A percentile compares a stretch with the other conserved stretches of the same genome.
Conservation (phyloP, 2,888 invertebrate genomes). For the Epirrhoe tristata region DNA sequence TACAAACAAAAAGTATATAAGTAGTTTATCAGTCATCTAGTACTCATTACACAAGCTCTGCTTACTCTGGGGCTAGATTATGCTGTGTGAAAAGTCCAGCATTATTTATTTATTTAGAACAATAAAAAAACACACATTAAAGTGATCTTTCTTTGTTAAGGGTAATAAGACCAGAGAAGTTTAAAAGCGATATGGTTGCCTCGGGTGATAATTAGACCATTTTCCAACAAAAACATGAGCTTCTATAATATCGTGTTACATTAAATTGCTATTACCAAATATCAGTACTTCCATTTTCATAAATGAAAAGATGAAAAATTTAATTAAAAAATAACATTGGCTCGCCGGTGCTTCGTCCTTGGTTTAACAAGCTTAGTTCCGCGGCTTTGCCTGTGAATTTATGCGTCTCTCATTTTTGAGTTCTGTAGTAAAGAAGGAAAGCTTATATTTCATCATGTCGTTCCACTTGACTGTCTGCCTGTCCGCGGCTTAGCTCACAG, state of each 20-base stretch:
- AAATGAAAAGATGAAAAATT: constrained; percentile 59
- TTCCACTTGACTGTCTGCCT: no score
- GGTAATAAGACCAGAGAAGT: neutral
- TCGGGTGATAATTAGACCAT: constrained; percentile 36
- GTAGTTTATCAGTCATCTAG: no score
- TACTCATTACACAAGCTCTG: no score
- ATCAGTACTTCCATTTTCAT: constrained; percentile 50
- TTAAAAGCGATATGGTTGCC: constrained; percentile 27
- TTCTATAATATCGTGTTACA: constrained; percentile 46
- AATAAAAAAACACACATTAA: no score
- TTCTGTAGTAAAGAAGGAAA: no score
- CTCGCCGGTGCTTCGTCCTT: constrained; percentile 22
- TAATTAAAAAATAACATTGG: constrained; percentile 62
- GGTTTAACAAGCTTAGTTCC: constrained; percentile 24
- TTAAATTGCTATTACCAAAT: constrained; percentile 55
- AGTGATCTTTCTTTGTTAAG: no score
- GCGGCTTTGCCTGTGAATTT: constrained; percentile 60
- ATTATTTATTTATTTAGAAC: no score
- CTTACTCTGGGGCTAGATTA: no score
- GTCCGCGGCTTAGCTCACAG: no score
- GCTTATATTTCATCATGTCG: no score
- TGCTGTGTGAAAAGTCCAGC: no score
- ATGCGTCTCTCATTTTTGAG: constrained; percentile 31
- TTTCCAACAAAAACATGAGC: constrained; percentile 41
- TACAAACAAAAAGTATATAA: no score